Conservation (phyloP, 2,888 invertebrate genomes). For the Spialia ferax region DNA sequence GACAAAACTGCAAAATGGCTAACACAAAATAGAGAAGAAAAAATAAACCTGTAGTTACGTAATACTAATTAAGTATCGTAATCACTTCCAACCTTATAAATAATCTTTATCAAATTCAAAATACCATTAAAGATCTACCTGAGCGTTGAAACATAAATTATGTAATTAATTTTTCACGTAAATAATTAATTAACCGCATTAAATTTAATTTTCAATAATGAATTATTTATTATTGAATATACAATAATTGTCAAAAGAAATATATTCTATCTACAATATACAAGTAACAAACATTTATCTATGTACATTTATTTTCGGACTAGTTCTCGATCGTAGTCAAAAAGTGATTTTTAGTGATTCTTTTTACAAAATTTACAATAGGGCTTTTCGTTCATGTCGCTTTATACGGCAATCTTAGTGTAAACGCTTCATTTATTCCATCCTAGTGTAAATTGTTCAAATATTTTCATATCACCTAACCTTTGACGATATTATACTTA, state of each 20-base stretch:
- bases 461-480: not conserved
- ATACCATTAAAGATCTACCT: conserved; percentile 58
- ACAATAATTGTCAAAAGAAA: conserved; percentile 82
- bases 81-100: conserved; percentile 57
- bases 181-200: conserved; percentile 72
- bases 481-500: not conserved
- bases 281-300: conserved; percentile 86
- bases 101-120: conserved; percentile 31
- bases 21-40: conserved; percentile 62
- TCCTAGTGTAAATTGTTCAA: not conserved
- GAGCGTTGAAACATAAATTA: conserved; percentile 71
- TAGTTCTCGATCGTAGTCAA: conserved; percentile 82
- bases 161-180: conserved; percentile 56
- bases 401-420: not conserved
- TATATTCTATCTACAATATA: conserved; percentile 86
- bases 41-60: conserved; percentile 49
- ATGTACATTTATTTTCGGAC: conserved; percentile 85
- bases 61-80: conserved; percentile 62
- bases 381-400: not conserved
- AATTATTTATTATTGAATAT: conserved; percentile 72
- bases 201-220: conserved; percentile 75
- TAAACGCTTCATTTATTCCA: too few relatives aligned
- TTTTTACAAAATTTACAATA: conserved; percentile 79
- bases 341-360: conserved; percentile 61
- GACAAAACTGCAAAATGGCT: conserved; percentile 64